phyloP scores from a whole-genome alignment of 1,140 invertebrate species.

The Panulirus ornatus region DNA sequence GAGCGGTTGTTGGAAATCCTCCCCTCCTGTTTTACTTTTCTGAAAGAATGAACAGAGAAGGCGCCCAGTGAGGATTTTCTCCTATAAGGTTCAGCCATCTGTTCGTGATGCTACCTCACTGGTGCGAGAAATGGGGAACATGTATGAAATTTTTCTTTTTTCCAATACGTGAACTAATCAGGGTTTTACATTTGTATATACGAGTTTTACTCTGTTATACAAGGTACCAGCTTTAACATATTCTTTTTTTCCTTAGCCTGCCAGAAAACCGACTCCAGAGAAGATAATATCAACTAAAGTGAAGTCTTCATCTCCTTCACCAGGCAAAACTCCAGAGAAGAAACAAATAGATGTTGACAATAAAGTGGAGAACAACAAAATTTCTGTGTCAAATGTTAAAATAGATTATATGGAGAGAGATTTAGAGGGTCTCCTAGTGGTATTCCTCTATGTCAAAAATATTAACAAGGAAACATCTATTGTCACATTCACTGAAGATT shows the following conservation, averaged over 20 bases:
- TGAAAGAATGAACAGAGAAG: too few species aligned
- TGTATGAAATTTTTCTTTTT: too few species aligned
- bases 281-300: constrained; percentile 41
- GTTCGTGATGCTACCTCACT: too few species aligned
- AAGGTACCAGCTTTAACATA: too few species aligned
- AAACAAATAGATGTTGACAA: background rate
- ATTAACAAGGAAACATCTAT: constrained; percentile 57
- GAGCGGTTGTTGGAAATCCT: too few species aligned
- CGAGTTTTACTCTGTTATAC: too few species aligned
- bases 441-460: constrained; percentile 68
- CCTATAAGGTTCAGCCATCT: too few species aligned
- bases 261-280: constrained; percentile 36
- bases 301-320: constrained; percentile 30
- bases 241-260: constrained; percentile 13
- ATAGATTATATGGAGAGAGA: constrained; percentile 64
- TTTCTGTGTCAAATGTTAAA: constrained; percentile 60
- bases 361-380: constrained; percentile 30
- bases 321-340: constrained; percentile 58
- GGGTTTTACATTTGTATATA: too few species aligned
- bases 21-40: too few species aligned
- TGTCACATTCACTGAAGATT: constrained; percentile 54
- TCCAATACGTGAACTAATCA: too few species aligned
- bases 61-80: too few species aligned
- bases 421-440: constrained; percentile 43
- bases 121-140: too few species aligned